Evolutionary conservation across 2,888 invertebrate species (phyloP).

Genomic region (Andrena fulva): DNA sequence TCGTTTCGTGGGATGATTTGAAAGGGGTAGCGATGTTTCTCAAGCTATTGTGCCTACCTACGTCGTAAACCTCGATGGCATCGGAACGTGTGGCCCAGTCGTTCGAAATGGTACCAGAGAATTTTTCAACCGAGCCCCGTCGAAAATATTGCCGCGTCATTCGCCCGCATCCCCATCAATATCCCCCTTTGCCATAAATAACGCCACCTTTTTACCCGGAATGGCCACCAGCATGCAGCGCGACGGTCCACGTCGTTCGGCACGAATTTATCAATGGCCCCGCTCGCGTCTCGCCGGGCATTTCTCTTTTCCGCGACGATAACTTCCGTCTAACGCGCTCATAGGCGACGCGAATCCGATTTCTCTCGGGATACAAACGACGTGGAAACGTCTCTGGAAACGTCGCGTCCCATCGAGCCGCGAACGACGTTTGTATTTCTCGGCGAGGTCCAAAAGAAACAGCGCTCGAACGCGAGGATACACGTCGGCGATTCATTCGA

Average conservation of each 20-base stretch:
- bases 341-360: slow-evolving; percentile 2
- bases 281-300: slow-evolving; percentile 17
- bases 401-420: neutral
- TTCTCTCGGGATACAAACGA: slow-evolving; percentile 1
- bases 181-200: slow-evolving; percentile 40
- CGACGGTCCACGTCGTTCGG: slow-evolving; percentile 20
- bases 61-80: neutral
- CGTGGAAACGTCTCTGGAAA: neutral
- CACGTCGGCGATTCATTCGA: slow-evolving; percentile 7
- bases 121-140: slow-evolving; percentile 1
- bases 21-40: neutral
- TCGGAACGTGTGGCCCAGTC: neutral
- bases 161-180: slow-evolving; percentile 50
- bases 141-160: slow-evolving; percentile 9
- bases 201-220: slow-evolving; percentile 19
- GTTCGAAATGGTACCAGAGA: neutral
- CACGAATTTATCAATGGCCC: slow-evolving; percentile 58
- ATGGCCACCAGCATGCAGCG: slow-evolving; percentile 29
- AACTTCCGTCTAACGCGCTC: neutral
- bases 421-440: neutral
- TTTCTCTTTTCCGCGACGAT: neutral
- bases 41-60: too few relatives aligned
- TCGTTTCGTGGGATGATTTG: neutral
- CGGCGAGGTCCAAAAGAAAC: neutral
- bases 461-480: neutral